Conservation (phyloP, 2,113 vertebrate species). For the Gallinago jamesoni region DNA sequence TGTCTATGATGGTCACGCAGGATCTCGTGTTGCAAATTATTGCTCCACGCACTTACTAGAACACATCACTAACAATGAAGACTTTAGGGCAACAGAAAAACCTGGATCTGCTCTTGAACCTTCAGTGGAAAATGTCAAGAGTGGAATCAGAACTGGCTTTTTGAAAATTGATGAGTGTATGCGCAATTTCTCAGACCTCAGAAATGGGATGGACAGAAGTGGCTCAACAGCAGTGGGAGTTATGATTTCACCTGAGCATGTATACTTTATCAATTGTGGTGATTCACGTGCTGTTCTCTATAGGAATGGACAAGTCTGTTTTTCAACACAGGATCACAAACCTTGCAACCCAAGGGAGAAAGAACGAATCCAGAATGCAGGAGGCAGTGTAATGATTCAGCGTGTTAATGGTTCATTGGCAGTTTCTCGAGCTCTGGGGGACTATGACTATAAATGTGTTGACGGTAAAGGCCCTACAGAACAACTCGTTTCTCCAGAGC, state of each 20-base stretch:
- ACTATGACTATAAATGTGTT: conserved; percentile 99
- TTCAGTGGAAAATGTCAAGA: conserved; percentile 90
- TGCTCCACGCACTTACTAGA: conserved; percentile 95
- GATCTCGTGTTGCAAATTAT: conserved; percentile 97
- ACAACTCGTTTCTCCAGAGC: conserved; percentile 98
- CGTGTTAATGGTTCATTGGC: conserved; percentile 97
- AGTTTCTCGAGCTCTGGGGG: conserved; percentile 95
- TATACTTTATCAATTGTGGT: conserved; percentile 98
- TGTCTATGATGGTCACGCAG: conserved; percentile 96
- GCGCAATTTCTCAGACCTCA: conserved; percentile 97
- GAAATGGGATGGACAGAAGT: conserved; percentile 97
- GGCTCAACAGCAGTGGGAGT: conserved; percentile 96
- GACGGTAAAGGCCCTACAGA: conserved; percentile 98
- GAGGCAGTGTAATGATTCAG: conserved; percentile 98
- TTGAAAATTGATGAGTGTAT: conserved; percentile 98
- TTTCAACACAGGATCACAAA: conserved; percentile 99
- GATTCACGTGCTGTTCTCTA: conserved; percentile 95
- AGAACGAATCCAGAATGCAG: conserved; percentile 98
- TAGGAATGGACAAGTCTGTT: conserved; percentile 91
- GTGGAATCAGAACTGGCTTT: conserved; percentile 94
- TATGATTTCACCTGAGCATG: conserved; percentile 90
- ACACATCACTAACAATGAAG: conserved; percentile 92
- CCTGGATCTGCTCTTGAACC: conserved; percentile 80
- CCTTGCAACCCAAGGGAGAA: conserved; percentile 97
- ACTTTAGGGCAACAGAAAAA: conserved; percentile 81